Evolutionary conservation across 2,113 vertebrate species (phyloP).

Genomic region (Rostratula benghalensis): DNA sequence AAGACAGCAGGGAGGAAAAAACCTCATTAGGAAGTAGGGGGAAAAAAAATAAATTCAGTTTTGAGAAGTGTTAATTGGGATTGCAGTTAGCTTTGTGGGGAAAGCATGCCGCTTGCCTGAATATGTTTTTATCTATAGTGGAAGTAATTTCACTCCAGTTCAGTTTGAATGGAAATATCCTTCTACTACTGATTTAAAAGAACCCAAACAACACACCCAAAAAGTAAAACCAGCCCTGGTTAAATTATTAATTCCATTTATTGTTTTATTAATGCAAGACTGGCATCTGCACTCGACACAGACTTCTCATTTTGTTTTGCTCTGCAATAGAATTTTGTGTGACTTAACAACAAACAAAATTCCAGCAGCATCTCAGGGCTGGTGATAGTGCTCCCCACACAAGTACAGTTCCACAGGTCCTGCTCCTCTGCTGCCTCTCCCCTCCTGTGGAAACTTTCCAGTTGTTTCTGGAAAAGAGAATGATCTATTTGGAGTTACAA

Average conservation of each 20-base stretch:
- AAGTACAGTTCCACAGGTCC: background rate
- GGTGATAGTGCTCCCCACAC: background rate
- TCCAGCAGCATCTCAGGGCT: slow-evolving; percentile 6
- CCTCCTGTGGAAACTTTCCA: background rate
- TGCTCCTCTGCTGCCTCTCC: background rate
- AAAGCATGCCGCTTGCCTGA: slow-evolving; percentile 51
- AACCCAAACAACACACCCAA: slow-evolving; percentile 1
- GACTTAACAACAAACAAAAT: slow-evolving; percentile 36
- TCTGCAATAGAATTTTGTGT: slow-evolving; percentile 12
- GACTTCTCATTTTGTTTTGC: slow-evolving; percentile 34
- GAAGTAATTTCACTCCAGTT: slow-evolving; percentile 53
- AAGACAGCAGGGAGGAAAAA: slow-evolving; percentile 86
- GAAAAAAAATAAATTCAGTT: slow-evolving; percentile 80
- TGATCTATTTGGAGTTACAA: slow-evolving; percentile 1
- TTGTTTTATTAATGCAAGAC: slow-evolving; percentile 74
- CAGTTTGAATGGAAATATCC: slow-evolving; percentile 44
- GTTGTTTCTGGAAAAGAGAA: background rate
- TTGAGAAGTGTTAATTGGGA: slow-evolving; percentile 84
- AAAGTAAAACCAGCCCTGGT: slow-evolving; percentile 42
- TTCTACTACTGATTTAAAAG: background rate
- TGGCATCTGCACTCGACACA: slow-evolving; percentile 51
- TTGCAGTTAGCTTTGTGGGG: slow-evolving; percentile 62
- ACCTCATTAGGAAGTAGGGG: slow-evolving; percentile 83
- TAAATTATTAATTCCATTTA: slow-evolving; percentile 76
- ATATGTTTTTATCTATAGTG: slow-evolving; percentile 44